Base-by-base conservation (phyloP, 1,140 invertebrate species). In the Ooceraea biroi region DNA sequence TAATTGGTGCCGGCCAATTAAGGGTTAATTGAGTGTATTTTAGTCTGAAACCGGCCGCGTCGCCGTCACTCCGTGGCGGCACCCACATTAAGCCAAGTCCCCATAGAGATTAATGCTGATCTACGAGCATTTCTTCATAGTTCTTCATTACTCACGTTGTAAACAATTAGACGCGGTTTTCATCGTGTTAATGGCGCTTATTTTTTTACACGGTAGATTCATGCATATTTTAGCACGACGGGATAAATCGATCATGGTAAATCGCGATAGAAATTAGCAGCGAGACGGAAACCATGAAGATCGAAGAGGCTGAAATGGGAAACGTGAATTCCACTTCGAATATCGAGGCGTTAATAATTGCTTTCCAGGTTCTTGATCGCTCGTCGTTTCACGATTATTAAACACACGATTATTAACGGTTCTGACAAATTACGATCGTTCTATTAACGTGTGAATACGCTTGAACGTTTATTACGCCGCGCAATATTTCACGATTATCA, bases 1-100 rank as follows among this genome's bases (percentile, higher is more conserved):
- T 89, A 89, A 88, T 89, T 89, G 88, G 88, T 88, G 82, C 58
- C 72, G 77, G 52, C 84, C 88, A 89, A 89, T 89, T 89, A 89
- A 89, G 87, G 84, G 71, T 89, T 89, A 89, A 89, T 88, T 89
- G 87, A 86, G 87, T 82, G 87, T 86, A 86, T 88, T 89, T 88
- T 88, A 88, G 80, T 50, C 72, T 82, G 88, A 89, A 89, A 89
- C 86, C 87, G 82, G 72, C 84, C 87, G 60, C 86, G 68, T 88
- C 84, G 76, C 82, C 77, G 87, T 88, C 82, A 86, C 82, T 89
- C 78, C 36, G 72, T 86, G 86, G 52, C 86, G 68, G 68, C 71
- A 82, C 76, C 84, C 76, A 83, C 86, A 83, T 84, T 80, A 83
- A 85, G 71, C 68, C 61, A 48, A 68, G 17, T 14, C 25, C n/a